Base-by-base conservation (phyloP, 2,113 vertebrate species). In the Oryzias javanicus region DNA sequence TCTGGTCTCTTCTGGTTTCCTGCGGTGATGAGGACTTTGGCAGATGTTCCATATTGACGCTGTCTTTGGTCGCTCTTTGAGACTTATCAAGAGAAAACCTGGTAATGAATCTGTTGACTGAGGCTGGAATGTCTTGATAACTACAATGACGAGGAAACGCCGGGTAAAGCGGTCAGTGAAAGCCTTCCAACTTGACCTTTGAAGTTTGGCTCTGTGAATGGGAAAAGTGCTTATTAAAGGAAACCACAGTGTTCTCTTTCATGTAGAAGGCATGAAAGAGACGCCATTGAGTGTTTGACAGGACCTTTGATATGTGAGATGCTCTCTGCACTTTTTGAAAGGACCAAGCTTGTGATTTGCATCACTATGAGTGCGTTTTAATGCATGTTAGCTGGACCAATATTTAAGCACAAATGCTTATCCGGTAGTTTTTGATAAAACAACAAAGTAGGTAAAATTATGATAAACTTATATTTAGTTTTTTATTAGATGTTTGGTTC, bases 231-330 rank as follows among this genome's bases (percentile, higher is more conserved):
- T 76, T 63, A 74, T 80, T 85, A 76, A 79, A 61, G 80, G 77
- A 82, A 72, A 54, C 75, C 73, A 60, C 69, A 65, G 67, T 75
- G 81, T 80, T 81, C 59, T 70, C 82, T 90, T 91, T 90, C 77
- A 87, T 88, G 88, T 86, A 40, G 53, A 49, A 4, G 49, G 72
- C 86, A 12, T 88, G 82, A 86, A 89, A 83, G 80, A 72, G 84
- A 85, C 84, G 81, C 72, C 80, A 62, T 82, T 85, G 71, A 86
- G 71, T 82, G 81, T 86, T 79, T 57, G 72, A 77, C 78, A 72
- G 72, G 74, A 85, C 81, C 84, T 92, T 91, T 90, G 90, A 91
- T 90, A 89, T 90, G 61, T 65, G 90, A 91, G 86, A 83, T 57
- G 79, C 73, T 63, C 60, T 55, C 42, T 73, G 70, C 50, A 14